phyloP scores from a whole-genome alignment of 2,113 vertebrate genomes.

The Lethenteron reissneri region DNA sequence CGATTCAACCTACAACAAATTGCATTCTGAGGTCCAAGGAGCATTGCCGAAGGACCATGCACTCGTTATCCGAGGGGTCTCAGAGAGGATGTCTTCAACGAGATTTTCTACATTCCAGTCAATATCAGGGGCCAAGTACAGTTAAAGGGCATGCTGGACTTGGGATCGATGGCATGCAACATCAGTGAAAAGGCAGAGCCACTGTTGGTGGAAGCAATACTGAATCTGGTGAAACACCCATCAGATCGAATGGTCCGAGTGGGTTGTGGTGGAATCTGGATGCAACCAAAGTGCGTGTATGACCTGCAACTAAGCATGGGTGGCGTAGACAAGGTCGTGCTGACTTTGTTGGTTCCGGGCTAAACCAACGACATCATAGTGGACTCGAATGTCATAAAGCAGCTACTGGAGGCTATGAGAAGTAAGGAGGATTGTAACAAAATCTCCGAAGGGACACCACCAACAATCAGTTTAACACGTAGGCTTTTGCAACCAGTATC shows the following conservation, averaged over 20 bases:
- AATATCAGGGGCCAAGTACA: neutral
- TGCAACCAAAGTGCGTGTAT: conserved; percentile 12
- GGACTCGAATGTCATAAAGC: conserved; percentile 11
- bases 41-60: too few species aligned
- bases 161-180: conserved; percentile 10
- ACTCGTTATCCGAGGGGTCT: too few species aligned
- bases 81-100: too few species aligned
- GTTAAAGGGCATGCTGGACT: conserved; percentile 11
- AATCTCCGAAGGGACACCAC: too few species aligned
- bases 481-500: too few species aligned
- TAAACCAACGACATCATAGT: conserved; percentile 12
- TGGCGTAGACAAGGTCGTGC: conserved; percentile 6
- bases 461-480: too few species aligned
- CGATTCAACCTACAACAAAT: too few species aligned
- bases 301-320: conserved; percentile 11
- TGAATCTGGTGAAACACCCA: neutral
- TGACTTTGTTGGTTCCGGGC: conserved; percentile 9
- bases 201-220: neutral
- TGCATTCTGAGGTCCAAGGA: too few species aligned
- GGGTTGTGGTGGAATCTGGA: conserved; percentile 11
- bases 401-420: neutral
- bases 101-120: too few species aligned
- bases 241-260: conserved; percentile 10
- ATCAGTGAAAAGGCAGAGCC: conserved; percentile 11
- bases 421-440: too few species aligned